Evolutionary conservation across 2,113 vertebrate genomes (phyloP).

Genomic region (Pachyramphus minor): DNA sequence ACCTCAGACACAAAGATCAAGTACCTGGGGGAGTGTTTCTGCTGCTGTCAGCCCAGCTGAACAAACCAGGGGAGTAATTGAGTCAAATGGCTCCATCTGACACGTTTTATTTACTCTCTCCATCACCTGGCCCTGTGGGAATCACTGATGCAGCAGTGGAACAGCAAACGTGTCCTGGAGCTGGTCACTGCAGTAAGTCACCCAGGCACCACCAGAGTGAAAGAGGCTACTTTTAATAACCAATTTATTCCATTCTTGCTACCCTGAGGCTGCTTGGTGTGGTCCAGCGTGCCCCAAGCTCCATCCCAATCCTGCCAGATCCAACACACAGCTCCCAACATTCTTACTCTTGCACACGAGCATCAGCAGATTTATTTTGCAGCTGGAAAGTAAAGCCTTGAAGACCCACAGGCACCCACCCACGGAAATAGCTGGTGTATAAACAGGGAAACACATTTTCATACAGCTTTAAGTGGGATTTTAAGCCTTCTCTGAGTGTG

Average conservation of each 20-base stretch:
- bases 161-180: background rate
- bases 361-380: background rate
- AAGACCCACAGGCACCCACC: background rate
- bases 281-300: background rate
- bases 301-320: background rate
- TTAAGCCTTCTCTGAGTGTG: background rate
- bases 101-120: background rate
- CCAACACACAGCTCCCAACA: rapidly evolving
- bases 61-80: background rate
- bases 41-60: background rate
- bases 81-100: background rate
- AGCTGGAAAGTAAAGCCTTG: background rate
- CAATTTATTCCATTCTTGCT: background rate
- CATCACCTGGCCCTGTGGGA: background rate
- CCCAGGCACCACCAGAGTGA: background rate
- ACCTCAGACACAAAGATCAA: background rate
- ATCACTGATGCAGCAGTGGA: background rate
- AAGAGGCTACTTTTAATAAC: background rate
- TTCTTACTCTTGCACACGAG: rapidly evolving
- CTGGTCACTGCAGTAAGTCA: background rate
- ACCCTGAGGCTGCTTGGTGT: rapidly evolving
- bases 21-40: background rate
- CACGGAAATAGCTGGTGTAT: rapidly evolving
- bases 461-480: background rate
- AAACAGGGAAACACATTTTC: background rate